Conservation (phyloP, 2,888 invertebrate genomes). For the Euzophera pinguis region DNA sequence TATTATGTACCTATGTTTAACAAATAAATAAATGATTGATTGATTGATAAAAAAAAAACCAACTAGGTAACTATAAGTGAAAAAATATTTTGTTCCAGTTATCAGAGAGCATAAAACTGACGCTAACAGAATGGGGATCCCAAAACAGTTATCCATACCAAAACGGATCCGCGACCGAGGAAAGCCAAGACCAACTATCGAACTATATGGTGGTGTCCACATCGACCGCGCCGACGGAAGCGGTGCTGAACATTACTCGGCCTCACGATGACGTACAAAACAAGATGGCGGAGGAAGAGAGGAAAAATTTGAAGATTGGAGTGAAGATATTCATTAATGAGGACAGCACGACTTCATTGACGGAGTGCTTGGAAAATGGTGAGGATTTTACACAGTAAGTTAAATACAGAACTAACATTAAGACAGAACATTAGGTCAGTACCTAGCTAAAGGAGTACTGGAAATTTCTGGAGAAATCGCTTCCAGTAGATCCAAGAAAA, state of each 20-base stretch:
- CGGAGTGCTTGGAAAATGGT: constrained; percentile 88
- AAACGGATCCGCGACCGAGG: constrained; percentile 46
- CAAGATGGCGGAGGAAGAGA: constrained; percentile 84
- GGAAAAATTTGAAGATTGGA: constrained; percentile 89
- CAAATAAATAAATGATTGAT: too few relatives aligned
- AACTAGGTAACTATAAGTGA: too few relatives aligned
- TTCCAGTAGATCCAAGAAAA: too few relatives aligned
- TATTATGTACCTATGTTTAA: too few relatives aligned
- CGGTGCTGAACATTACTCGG: constrained; percentile 76
- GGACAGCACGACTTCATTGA: constrained; percentile 81
- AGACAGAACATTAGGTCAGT: too few relatives aligned
- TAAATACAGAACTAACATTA: too few relatives aligned
- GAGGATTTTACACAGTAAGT: constrained; percentile 48
- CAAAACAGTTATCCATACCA: constrained; percentile 44
- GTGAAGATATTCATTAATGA: constrained; percentile 92
- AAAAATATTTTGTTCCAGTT: constrained; percentile 42
- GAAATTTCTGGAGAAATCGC: too few relatives aligned
- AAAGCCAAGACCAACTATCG: constrained; percentile 38
- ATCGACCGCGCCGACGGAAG: constrained; percentile 39
- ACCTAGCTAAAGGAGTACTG: too few relatives aligned
- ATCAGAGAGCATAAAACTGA: constrained; percentile 73
- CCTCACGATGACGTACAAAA: constrained; percentile 81
- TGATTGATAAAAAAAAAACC: too few relatives aligned
- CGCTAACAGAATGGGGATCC: constrained; percentile 65
- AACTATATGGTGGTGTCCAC: constrained; percentile 61